Evolutionary conservation across 2,888 invertebrate genomes (phyloP), one percentile per base, ranked within the genome.

Genomic region (Lycophotia porphyrea): DNA sequence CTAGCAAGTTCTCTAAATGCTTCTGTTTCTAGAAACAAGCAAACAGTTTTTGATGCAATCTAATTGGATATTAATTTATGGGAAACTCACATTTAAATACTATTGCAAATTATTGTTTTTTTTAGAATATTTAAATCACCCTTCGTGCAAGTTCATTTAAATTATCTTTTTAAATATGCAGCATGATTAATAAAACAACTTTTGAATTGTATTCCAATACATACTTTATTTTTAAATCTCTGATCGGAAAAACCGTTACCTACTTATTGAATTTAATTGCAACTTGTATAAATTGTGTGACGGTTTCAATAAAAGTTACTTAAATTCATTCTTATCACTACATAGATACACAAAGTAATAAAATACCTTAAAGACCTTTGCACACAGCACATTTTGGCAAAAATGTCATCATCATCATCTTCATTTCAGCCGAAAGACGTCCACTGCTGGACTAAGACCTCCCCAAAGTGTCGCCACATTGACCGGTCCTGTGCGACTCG

Each of bases 11-110:
- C 52, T 55, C 47, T 70, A 70, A 61, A 63, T 82, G 39, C n/a
- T 68, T 82, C 71, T 11, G 42, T 39, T 77, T 71, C 47, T 60
- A 63, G 66, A 67, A 66, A 71, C 18, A 65, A 39, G 75, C 42
- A 71, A 82, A 60, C 8, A 65, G 5, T 65, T 42, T 39, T 55
- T 34, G 47, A 52, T 44, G 31, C 31, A 63, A 52, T 61, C 15
- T 27, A 24, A 52, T 61, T 36, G 9, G 1, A 52, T 1, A 36
- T 60, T 47, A 34, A 24, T 27, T 76, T 0, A 24, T 60, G 27
- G 9, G 15, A 49, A 52, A 44, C 47, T 24, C 15, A 39, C 31
- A 7, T 49, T 49, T 24, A 11, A 42, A 5, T 55, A n/a, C 31
- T 49, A 21, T 39, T n/a, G n/a, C 15, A 39, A 55, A 55, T 36